phyloP scores from a whole-genome alignment of 2,797 vertebrate genomes.

The Cygnus olor region DNA sequence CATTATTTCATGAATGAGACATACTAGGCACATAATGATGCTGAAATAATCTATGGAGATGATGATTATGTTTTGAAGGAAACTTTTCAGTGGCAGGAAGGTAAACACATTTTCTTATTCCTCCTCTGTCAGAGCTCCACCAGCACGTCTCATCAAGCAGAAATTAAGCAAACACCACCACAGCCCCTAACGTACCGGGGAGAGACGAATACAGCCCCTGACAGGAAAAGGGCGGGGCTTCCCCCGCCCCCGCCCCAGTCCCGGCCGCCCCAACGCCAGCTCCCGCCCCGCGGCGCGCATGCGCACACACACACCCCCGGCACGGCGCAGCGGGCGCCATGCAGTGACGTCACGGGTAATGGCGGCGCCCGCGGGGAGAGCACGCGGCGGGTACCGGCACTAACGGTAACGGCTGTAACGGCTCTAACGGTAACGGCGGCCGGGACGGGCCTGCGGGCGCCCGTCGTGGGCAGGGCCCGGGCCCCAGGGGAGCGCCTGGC shows the following conservation, averaged over 20 bases:
- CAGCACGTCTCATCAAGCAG: background rate
- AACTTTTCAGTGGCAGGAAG: background rate
- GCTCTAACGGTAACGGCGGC: too few species aligned
- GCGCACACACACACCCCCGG: fast-evolving
- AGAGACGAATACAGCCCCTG: too few species aligned
- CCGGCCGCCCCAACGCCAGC: too few species aligned
- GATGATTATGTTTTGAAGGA: background rate
- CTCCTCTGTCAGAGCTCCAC: background rate
- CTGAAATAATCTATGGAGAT: background rate
- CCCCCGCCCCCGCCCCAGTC: too few species aligned
- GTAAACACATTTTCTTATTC: background rate
- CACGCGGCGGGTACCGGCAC: background rate
- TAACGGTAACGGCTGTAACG: too few species aligned
- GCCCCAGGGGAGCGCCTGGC: too few species aligned
- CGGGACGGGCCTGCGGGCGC: too few species aligned
- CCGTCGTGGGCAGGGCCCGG: too few species aligned
- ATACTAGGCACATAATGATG: background rate
- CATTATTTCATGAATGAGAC: background rate
- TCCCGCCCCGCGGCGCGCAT: background rate
- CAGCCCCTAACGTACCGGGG: too few species aligned
- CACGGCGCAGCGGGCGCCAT: background rate
- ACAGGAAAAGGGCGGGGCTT: too few species aligned
- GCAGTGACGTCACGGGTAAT: background rate
- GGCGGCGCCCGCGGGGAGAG: background rate
- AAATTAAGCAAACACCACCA: too few species aligned